Percentiles rank a stretch among this genome's conserved stretches.
These are phyloP conservation scores for Mixornis gularis DNA, from an alignment of 2,113 vertebrate genomes.

Conservation along the genomic window DNA sequence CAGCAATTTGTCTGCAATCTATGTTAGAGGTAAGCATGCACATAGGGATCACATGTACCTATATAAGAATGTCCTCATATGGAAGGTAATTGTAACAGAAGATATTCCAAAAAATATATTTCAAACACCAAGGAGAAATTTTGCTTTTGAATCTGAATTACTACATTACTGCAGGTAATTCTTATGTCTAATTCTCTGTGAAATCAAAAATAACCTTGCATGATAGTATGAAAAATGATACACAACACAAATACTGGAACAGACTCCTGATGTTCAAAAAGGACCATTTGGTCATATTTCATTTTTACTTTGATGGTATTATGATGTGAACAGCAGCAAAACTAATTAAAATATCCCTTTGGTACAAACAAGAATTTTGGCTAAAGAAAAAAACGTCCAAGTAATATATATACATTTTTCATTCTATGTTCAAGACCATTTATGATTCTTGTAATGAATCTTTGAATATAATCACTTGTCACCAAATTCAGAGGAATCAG, in stretches of 20 bases:
- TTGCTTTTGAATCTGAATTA: neutral
- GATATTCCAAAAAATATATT: neutral
- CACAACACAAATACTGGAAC: neutral
- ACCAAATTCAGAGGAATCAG: slow-evolving; percentile 46
- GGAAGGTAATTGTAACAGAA: neutral
- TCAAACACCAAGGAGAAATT: neutral
- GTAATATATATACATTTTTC: neutral
- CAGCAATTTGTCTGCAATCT: neutral
- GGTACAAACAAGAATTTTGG: slow-evolving; percentile 20
- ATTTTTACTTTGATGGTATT: slow-evolving; percentile 6
- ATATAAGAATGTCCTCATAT: neutral
- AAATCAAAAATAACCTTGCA: neutral
- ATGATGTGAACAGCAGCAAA: slow-evolving; percentile 36
- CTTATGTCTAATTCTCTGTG: neutral
- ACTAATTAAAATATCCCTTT: slow-evolving; percentile 42
- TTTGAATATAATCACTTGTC: slow-evolving; percentile 21
- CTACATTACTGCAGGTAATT: neutral
- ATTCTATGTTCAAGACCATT: slow-evolving; percentile 34
- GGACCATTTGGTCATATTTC: slow-evolving; percentile 1
- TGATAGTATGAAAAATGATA: neutral
- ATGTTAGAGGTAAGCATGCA: neutral
- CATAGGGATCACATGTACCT: neutral
- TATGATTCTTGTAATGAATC: slow-evolving; percentile 56
- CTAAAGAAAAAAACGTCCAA: slow-evolving; percentile 35
- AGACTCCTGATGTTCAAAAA: neutral